phyloP scores from a whole-genome alignment of 2,797 vertebrate genomes.

The Danionella dracula region DNA sequence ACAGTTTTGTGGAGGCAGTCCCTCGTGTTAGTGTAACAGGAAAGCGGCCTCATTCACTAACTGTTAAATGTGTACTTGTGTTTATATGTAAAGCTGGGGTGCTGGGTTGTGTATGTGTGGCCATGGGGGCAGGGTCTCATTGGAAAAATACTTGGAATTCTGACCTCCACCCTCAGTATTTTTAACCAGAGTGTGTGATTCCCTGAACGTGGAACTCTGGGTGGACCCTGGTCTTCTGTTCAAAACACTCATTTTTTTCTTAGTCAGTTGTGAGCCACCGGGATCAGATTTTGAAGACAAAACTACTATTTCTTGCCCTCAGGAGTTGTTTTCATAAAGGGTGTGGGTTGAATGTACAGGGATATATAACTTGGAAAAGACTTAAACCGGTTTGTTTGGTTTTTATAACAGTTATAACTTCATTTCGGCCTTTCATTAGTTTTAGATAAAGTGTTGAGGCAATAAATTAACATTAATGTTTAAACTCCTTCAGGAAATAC shows the following conservation, averaged over 20 bases:
- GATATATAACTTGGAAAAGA: not conserved
- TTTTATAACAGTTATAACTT: no score
- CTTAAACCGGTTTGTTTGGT: not conserved
- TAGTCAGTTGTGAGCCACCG: no score
- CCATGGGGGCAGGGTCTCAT: constrained; percentile 61
- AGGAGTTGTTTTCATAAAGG: constrained; percentile 23
- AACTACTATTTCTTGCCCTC: constrained; percentile 17
- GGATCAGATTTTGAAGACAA: not conserved
- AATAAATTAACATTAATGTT: no score
- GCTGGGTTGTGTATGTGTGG: constrained; percentile 34
- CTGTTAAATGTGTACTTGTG: no score
- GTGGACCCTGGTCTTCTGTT: not conserved
- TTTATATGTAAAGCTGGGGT: constrained; percentile 15
- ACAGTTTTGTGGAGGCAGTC: no score
- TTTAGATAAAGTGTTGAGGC: no score
- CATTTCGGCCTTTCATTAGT: no score
- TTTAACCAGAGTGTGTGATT: constrained; percentile 1
- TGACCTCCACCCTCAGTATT: constrained; percentile 29
- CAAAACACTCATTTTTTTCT: not conserved
- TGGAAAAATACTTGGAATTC: constrained; percentile 57
- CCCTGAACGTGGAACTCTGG: not conserved
- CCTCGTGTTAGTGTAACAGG: no score
- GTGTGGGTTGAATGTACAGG: not conserved
- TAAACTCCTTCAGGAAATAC: no score
- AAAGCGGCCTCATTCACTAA: no score